phyloP scores from a whole-genome alignment of 2,888 invertebrate genomes.

The Drosophila peninsularis region DNA sequence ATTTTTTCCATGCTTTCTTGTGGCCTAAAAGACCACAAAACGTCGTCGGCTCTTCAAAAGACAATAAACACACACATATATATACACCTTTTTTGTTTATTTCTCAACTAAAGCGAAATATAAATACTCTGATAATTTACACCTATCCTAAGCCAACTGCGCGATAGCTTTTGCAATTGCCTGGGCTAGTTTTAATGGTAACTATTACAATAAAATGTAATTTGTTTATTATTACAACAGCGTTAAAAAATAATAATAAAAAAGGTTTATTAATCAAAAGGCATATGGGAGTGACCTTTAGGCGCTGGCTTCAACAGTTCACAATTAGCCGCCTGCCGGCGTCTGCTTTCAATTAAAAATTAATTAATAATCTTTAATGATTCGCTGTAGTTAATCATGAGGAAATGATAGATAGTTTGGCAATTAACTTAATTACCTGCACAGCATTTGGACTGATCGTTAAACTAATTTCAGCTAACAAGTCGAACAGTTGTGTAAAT shows the following conservation, averaged over 20 bases:
- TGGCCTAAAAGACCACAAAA: conserved; percentile 25
- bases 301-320: conserved; percentile 38
- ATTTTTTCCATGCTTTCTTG: conserved; percentile 7
- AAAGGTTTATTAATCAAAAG: conserved; percentile 43
- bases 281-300: conserved; percentile 39
- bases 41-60: conserved; percentile 48
- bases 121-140: conserved; percentile 26
- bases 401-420: conserved; percentile 70
- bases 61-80: conserved; percentile 40
- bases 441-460: conserved; percentile 40
- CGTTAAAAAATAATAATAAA: background rate
- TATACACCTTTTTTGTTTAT: background rate
- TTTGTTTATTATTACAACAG: conserved; percentile 40
- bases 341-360: conserved; percentile 64
- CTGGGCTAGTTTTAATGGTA: conserved; percentile 26
- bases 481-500: conserved; percentile 51
- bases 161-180: conserved; percentile 22
- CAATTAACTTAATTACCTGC: conserved; percentile 67
- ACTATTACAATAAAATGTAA: conserved; percentile 36
- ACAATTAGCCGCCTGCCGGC: conserved; percentile 50
- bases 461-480: conserved; percentile 56
- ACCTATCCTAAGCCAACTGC: conserved; percentile 15
- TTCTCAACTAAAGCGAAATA: conserved; percentile 14
- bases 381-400: conserved; percentile 55
- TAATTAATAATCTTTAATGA: conserved; percentile 73